These are phyloP conservation scores for Exephanes ischioxanthus DNA, from an alignment of 2,888 invertebrate species.

Conservation along the genomic window DNA sequence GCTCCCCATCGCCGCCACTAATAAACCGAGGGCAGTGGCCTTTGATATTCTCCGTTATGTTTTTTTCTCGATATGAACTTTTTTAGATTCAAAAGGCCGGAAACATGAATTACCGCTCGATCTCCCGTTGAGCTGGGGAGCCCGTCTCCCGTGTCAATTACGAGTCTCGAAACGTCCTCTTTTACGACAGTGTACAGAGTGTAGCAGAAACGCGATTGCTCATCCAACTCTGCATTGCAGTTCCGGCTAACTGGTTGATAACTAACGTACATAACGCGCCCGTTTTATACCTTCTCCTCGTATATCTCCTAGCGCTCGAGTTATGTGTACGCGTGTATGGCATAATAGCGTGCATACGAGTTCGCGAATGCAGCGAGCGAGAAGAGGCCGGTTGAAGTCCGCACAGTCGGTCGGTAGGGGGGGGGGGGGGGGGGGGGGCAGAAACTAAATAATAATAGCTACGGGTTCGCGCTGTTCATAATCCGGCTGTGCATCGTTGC, in stretches of 20 bases:
- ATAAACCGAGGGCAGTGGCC: not conserved
- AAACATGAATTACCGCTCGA: conserved; percentile 35
- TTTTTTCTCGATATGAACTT: not conserved
- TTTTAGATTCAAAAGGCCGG: not conserved
- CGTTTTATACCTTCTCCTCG: conserved; percentile 32
- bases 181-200: not conserved
- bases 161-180: conserved; percentile 11
- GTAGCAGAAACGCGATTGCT: not conserved
- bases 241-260: conserved; percentile 25
- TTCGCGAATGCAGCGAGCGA: conserved; percentile 23
- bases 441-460: conserved; percentile 59
- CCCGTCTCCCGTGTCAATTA: conserved; percentile 4
- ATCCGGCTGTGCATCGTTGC: conserved; percentile 57
- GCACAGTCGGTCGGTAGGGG: not conserved
- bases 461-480: conserved; percentile 36
- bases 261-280: conserved; percentile 21
- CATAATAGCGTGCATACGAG: conserved; percentile 43
- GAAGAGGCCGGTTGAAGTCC: conserved; percentile 28
- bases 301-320: conserved; percentile 25
- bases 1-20: too few relatives aligned
- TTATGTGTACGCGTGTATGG: conserved; percentile 14
- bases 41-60: not conserved
- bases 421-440: not conserved
- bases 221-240: conserved; percentile 21
- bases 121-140: conserved; percentile 8